Base-by-base conservation (phyloP, 2,797 vertebrate species). In the Gadopsis bispinosus region DNA sequence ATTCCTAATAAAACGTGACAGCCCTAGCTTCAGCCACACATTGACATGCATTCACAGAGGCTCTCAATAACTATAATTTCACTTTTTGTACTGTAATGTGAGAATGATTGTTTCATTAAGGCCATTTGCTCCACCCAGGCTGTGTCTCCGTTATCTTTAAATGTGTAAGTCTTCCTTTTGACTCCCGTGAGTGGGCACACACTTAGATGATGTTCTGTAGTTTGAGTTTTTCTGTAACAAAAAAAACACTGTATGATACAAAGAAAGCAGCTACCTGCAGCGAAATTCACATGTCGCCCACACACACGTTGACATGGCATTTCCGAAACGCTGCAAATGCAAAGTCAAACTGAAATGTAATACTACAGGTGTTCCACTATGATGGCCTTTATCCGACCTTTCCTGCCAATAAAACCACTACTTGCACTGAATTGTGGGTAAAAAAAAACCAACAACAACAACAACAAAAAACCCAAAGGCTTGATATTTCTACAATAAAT, bases 401-500 rank as follows among this genome's bases (percentile, higher is more conserved):
- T 19, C 0, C 12, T 39, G 67, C 70, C 67, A 69, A 37, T 29
- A 39, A 43, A 54, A 79, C 10, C 26, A 3, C 41, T 16, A 11
- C 35, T 26, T 26, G 9, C 55, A 62, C 22, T 35, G 53, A 66
- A 73, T 47, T 59, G 11, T 45, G 33, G 19, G 4, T 26, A n/a
- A 7, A 31, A 13, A 16, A 69, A 20, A 29, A 7, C 26, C 26
- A n/a, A n/a, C 26, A 26, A 1, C 26, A 2, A 9, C 43, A 47
- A n/a, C 11, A 71, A 2, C 0, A 19, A 48, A 20, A 20, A 13
- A 17, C 2, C 68, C 56, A 26, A 54, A 54, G 6, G 2, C 53
- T 50, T 56, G 58, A 62, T 66, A 37, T 77, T 59, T 12, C 14
- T 7, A 51, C 56, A 56, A 61, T 68, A 65, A 81, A 73, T 69